These are phyloP conservation scores for Cochlearius cochlearius DNA, from an alignment of 2,113 vertebrate genomes.

Conservation along the genomic window DNA sequence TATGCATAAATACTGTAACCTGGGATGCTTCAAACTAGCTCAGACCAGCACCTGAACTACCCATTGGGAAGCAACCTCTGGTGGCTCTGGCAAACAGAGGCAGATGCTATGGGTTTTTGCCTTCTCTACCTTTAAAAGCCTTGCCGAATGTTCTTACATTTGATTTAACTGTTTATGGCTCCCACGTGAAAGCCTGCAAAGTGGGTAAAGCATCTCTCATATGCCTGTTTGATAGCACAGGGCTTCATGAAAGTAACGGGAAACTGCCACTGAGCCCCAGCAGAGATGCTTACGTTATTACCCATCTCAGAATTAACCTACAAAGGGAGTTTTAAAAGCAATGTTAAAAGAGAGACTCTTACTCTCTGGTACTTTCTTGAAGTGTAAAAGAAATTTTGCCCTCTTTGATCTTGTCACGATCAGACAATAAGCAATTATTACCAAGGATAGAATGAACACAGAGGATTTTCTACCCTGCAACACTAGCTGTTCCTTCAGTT, in stretches of 20 bases:
- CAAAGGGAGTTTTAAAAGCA: not conserved
- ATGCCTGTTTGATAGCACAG: not conserved
- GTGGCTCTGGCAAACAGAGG: not conserved
- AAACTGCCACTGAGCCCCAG: not conserved
- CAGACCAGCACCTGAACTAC: not conserved
- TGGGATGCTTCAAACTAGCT: not conserved
- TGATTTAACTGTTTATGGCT: not conserved
- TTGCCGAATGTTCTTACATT: not conserved
- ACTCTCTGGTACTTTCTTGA: not conserved
- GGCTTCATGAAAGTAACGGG: not conserved
- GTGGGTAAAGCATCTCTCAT: not conserved
- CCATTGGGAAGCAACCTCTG: not conserved
- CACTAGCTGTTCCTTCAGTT: not conserved
- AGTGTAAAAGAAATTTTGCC: not conserved
- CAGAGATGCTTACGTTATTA: not conserved
- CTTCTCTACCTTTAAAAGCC: not conserved
- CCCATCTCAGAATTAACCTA: not conserved
- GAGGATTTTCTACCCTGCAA: not conserved
- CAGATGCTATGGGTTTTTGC: not conserved
- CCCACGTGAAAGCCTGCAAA: not conserved
- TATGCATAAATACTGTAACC: not conserved
- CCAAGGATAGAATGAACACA: not conserved
- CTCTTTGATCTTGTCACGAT: not conserved
- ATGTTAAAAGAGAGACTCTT: not conserved
- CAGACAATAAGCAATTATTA: not conserved